Evolutionary conservation across 1,140 invertebrate genomes (phyloP), one percentile per base, ranked within the genome.

Genomic region (Ips nitidus): DNA sequence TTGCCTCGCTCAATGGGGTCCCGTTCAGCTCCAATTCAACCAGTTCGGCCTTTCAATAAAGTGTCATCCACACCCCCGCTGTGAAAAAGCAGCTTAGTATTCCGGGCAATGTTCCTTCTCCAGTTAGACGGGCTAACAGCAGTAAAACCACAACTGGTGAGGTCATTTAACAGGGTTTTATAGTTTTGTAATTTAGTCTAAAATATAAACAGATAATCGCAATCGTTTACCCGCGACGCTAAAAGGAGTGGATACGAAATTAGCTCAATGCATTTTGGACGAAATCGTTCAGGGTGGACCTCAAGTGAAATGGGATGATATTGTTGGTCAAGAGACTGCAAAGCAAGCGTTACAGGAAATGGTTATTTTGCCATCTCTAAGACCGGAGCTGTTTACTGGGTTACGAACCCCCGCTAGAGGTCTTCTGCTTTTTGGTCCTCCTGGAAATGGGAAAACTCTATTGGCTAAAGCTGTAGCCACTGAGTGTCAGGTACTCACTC

Each of bases 271-370:
- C 41, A 90, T 91, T 71, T 80, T 91, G 59, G 89, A 90, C 81
- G 89, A 91, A 83, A 89, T 89, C 68, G 85, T 89, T 1, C 87
- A 88, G 73, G 80, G 93, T 41, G 91, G 92, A 7, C 87, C 90
- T 6, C 87, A 90, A 65, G 87, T 97, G 7, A 88, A 91, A 60
- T 98, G 96, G 95, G 90, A 94, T 67, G 95, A 98, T 77, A 96
- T 98, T 73, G 94, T 95, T 69, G 91, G 92, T 2, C 91, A 94
- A 82, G 91, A 94, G 77, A 86, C 88, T 77, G 97, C 88, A 43
- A 99, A 99, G 81, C 94, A 98, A 83, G 96, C 95, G 0, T 85
- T 99, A 4, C 93, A 97, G 81, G 97, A 99, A 83, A 98, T 98
- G 88, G 95, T 98, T 2, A 95, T 99, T 37, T 85, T 97, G 75